These are phyloP conservation scores for Drosophila repletoides DNA, from an alignment of 1,140 invertebrate genomes.

Conservation along the genomic window DNA sequence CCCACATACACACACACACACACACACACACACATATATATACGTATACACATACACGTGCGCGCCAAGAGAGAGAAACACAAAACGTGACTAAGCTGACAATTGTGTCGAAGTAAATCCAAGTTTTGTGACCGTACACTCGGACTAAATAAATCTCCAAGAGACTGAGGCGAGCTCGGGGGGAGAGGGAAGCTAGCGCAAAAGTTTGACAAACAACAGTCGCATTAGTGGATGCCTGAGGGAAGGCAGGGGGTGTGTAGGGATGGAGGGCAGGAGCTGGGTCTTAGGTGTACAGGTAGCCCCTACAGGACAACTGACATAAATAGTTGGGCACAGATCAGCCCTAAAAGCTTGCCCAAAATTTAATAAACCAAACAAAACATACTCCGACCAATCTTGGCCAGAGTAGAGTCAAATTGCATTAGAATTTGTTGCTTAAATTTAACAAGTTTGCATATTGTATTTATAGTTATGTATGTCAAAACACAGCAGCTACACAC, in stretches of 20 bases:
- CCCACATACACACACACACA: conserved; percentile 30
- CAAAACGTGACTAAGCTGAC: conserved; percentile 79
- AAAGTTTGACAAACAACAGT: conserved; percentile 45
- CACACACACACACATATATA: conserved; percentile 6
- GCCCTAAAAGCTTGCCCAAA: neutral
- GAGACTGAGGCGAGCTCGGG: conserved; percentile 11
- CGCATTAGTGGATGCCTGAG: conserved; percentile 7
- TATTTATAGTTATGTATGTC: conserved; percentile 57
- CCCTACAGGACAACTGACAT: conserved; percentile 38
- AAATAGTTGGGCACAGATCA: conserved; percentile 20
- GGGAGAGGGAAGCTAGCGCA: neutral
- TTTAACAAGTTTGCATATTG: conserved; percentile 44
- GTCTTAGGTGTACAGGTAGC: no score
- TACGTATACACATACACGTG: conserved; percentile 1
- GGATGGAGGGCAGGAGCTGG: no score
- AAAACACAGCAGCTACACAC: conserved; percentile 32
- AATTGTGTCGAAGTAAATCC: conserved; percentile 80
- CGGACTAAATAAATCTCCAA: conserved; percentile 73
- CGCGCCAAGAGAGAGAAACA: conserved; percentile 52
- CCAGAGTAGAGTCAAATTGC: conserved; percentile 1
- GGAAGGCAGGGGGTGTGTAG: neutral
- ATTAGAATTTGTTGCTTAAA: conserved; percentile 21
- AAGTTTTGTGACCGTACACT: conserved; percentile 66
- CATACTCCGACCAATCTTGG: conserved; percentile 34
- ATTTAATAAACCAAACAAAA: conserved; percentile 28